These are phyloP conservation scores for Marronus borbonicus DNA, from an alignment of 2,888 invertebrate genomes.

Conservation along the genomic window DNA sequence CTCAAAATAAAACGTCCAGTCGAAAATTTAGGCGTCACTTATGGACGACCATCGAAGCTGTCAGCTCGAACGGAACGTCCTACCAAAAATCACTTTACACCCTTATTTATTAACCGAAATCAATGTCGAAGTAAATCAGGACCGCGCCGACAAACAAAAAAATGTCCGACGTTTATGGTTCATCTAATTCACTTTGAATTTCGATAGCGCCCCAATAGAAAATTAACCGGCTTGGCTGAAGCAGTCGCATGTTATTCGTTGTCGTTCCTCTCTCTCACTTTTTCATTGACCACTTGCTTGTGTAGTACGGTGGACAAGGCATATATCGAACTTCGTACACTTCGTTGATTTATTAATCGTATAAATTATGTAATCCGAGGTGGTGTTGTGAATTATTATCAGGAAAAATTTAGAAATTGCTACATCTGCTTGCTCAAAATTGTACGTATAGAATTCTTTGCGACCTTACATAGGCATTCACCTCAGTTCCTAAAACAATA, in stretches of 20 bases:
- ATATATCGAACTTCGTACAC: neutral
- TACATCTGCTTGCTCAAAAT: neutral
- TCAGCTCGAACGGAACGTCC: constrained; percentile 49
- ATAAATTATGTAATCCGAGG: constrained; percentile 25
- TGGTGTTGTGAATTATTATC: constrained; percentile 3
- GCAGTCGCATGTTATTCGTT: constrained; percentile 29
- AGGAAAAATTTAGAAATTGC: constrained; percentile 1
- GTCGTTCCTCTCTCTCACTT: constrained; percentile 10
- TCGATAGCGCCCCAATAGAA: constrained; percentile 55
- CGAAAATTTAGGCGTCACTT: constrained; percentile 49
- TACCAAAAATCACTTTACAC: constrained; percentile 64
- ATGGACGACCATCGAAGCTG: constrained; percentile 52
- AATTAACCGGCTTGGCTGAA: constrained; percentile 41
- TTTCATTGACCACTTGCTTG: constrained; percentile 27
- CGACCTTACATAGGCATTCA: no score
- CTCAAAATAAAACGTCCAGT: constrained; percentile 42
- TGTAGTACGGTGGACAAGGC: neutral
- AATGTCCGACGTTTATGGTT: constrained; percentile 65
- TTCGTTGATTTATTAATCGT: constrained; percentile 33
- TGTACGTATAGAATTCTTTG: neutral
- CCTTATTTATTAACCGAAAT: constrained; percentile 68
- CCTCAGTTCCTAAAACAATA: no score
- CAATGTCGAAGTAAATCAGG: constrained; percentile 68
- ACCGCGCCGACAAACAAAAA: constrained; percentile 57
- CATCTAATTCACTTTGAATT: constrained; percentile 66